Evolutionary conservation across 2,113 vertebrate genomes (phyloP).

Genomic region (Ammodytes marinus): DNA sequence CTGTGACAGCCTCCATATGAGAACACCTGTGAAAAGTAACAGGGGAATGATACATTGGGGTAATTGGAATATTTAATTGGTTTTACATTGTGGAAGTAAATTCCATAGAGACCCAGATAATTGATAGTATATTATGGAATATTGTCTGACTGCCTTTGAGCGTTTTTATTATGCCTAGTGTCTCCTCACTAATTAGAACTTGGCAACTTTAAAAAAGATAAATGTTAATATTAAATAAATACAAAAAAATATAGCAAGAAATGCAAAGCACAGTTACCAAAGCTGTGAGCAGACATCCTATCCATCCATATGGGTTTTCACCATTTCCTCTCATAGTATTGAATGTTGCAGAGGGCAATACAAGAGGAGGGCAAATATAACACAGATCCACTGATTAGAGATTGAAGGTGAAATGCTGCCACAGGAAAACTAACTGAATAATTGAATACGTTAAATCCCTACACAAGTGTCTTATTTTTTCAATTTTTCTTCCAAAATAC

Average conservation of each 20-base stretch:
- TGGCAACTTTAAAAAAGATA: background rate
- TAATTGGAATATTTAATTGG: background rate
- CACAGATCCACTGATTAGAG: constrained; percentile 58
- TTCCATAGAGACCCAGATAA: background rate
- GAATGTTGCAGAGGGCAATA: constrained; percentile 47
- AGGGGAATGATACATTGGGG: background rate
- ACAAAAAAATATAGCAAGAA: background rate
- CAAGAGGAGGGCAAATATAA: constrained; percentile 47
- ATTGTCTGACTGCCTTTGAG: constrained; percentile 5
- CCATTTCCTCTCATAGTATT: constrained; percentile 28
- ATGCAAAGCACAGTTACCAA: constrained; percentile 46
- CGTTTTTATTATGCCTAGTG: background rate
- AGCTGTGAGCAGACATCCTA: constrained; percentile 60
- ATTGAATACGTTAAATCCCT: constrained; percentile 12
- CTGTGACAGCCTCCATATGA: background rate
- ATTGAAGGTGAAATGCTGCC: constrained; percentile 26
- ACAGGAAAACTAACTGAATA: constrained; percentile 22
- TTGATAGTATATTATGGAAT: background rate
- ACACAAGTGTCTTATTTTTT: constrained; percentile 1
- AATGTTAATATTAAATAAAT: background rate
- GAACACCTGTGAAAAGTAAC: background rate
- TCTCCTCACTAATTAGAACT: constrained; percentile 8
- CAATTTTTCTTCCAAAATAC: background rate
- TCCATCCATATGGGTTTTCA: constrained; percentile 52
- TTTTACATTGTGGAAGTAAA: background rate